Evolutionary conservation across 2,888 invertebrate genomes (phyloP), one percentile per base, ranked within the genome.

Genomic region (Hydrotaea diabolus): DNA sequence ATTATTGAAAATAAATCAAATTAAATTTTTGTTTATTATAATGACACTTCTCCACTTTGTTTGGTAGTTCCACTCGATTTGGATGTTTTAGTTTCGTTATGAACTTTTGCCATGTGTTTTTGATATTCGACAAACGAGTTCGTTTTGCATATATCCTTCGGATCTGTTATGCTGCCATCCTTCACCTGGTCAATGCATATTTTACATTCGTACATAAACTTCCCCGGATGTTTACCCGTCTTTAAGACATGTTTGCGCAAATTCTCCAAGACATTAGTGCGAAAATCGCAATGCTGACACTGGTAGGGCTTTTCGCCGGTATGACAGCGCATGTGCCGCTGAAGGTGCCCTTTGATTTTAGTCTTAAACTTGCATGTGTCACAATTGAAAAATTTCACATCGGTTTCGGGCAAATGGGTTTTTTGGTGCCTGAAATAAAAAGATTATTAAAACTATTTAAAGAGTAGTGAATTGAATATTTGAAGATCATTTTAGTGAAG

Each of bases 191-290:
- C 59, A 36, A 64, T 88, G 90, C 97, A 97, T 72, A 94, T 93
- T 76, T 94, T 93, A 90, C 98, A 98, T 82, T 95, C 95, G 92
- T 98, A 98, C 57, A 98, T 94, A 81, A 93, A 95, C 89, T 95
- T 94, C 0, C 96, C 97, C 0, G 94, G 94, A 92, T 98, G 98
- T 74, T 96, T 95, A 77, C 94, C 95, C 11, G 96, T 96, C 46
- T 95, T 95, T 0, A 97, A 92, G 1, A 97, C 95, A 92, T 98
- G 98, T 89, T 98, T 97, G 4, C 98, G 94, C 13, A 98, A 94
- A 91, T 98, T 98, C 91, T 97, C 98, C 95, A 96, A 92, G 21
- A 92, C 95, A 86, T 96, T 97, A 91, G 96, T 96, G 5, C 94
- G 95, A 88, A 96, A 96, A 31, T 93, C 89, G 90, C 98, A 98